Evolutionary conservation across 2,888 invertebrate genomes (phyloP).

Genomic region (Dasysyrphus albostriatus): DNA sequence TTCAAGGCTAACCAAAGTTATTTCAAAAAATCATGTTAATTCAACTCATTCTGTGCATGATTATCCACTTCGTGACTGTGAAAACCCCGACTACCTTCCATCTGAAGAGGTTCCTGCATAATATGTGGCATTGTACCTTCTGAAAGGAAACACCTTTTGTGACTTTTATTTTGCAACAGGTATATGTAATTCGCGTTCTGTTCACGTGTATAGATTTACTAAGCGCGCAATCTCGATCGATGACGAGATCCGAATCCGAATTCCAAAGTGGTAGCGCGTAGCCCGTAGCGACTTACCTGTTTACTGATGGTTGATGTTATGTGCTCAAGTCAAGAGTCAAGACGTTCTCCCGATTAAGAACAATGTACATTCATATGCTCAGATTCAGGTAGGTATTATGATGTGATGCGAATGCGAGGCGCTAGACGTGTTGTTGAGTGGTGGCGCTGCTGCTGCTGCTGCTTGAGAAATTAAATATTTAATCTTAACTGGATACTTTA

Average conservation of each 20-base stretch:
- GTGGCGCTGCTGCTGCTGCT: conserved; percentile 29
- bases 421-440: conserved; percentile 15
- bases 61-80: not conserved
- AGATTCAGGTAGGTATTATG: conserved; percentile 42
- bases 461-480: conserved; percentile 45
- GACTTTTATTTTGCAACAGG: conserved; percentile 49
- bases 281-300: conserved; percentile 65
- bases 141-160: conserved; percentile 62
- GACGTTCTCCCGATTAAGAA: conserved; percentile 61
- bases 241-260: conserved; percentile 48
- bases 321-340: too few relatives aligned
- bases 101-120: conserved; percentile 16
- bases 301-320: conserved; percentile 47
- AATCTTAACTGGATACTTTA: conserved; percentile 67
- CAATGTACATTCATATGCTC: conserved; percentile 63
- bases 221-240: conserved; percentile 41
- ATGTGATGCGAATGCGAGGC: conserved; percentile 41
- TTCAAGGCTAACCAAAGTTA: conserved; percentile 62
- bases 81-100: not conserved
- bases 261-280: conserved; percentile 7
- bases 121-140: conserved; percentile 47
- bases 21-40: conserved; percentile 45
- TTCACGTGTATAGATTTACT: conserved; percentile 54
- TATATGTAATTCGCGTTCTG: conserved; percentile 31
- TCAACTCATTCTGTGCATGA: conserved; percentile 3